These are phyloP conservation scores for Drosophila chauvacae DNA, from an alignment of 1,140 invertebrate genomes.

Conservation along the genomic window DNA sequence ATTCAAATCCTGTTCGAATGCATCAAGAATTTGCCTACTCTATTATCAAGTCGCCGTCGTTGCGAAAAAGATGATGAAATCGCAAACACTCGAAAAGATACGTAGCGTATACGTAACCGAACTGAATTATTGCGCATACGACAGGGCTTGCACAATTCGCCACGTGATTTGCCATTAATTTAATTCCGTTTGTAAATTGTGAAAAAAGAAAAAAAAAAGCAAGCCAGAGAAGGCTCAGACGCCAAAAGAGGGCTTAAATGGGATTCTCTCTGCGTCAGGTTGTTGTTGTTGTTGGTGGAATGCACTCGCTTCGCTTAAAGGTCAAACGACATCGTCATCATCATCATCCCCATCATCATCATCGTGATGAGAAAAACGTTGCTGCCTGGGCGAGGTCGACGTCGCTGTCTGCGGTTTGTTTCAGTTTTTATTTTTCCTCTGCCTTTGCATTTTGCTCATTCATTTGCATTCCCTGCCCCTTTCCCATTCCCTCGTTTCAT, in stretches of 20 bases:
- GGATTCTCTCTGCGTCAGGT: slow-evolving; percentile 39
- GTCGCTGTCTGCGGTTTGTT: slow-evolving; percentile 68
- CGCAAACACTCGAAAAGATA: slow-evolving; percentile 20
- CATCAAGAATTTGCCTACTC: slow-evolving; percentile 30
- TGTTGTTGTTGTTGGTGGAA: slow-evolving; percentile 39
- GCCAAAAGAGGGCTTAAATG: slow-evolving; percentile 14
- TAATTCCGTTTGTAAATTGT: slow-evolving; percentile 45
- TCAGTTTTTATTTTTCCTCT: slow-evolving; percentile 38
- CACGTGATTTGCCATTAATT: slow-evolving; percentile 61
- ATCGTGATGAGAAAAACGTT: slow-evolving; percentile 37
- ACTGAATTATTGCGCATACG: slow-evolving; percentile 50
- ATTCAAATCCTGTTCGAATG: slow-evolving; percentile 1
- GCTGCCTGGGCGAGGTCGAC: slow-evolving; percentile 64
- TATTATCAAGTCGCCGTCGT: slow-evolving; percentile 22
- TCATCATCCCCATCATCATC: slow-evolving; percentile 20
- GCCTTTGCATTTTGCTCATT: slow-evolving; percentile 69
- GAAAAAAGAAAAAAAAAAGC: slow-evolving; percentile 7
- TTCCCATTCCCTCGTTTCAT: background rate
- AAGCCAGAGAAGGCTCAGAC: slow-evolving; percentile 4
- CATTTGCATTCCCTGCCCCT: slow-evolving; percentile 64
- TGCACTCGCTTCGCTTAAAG: slow-evolving; percentile 61
- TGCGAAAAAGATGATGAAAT: slow-evolving; percentile 43
- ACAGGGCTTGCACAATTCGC: slow-evolving; percentile 38
- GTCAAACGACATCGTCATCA: slow-evolving; percentile 66
- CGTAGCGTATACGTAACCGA: slow-evolving; percentile 48